Base-by-base conservation (phyloP, 1,140 invertebrate species). In the Physella acuta region DNA sequence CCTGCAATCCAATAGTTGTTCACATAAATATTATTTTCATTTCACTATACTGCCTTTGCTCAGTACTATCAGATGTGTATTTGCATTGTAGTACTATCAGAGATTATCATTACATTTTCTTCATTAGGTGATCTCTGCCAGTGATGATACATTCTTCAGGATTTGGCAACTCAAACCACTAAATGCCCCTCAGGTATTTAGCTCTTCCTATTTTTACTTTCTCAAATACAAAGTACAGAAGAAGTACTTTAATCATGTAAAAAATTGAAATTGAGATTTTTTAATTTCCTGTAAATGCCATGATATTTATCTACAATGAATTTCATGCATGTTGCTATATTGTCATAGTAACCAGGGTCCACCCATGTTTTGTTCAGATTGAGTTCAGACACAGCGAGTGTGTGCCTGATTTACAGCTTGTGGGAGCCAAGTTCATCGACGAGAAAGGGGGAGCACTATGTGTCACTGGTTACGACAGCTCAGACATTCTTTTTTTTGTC, bases 121-220 rank as follows among this genome's bases (percentile, higher is more conserved):
- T 11, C 55, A 65, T 24, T 72, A 79, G 76, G 36, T 79, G 11
- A 56, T 87, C 2, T 84, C 85, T 11, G 81, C 83, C 8, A 83
- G 84, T 44, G 87, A 87, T 71, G 86, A 88, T 73, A 82, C 86
- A 3, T 86, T 82, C 78, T 79, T 82, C 5, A 79, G 82, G 64
- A 67, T 87, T 0, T 88, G 86, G 86, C 78, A 84, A 68, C 75
- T 87, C 24, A 79, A 73, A 52, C 53, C 72, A 55, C 74, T 73
- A 30, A 72, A 36, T 53, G 34, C 73, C 16, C 77, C 76, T 26
- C 74, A 77, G 72, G 78, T 79, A 73, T 72, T 68, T 68, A 61
- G 26, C 26, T 36, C 59, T 55, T 14, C 4, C 44, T 58, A 17
- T 56, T 26, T 14, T 34, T 17, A n/a, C 11, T 59, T 60, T n/a